Conservation (phyloP, 2,797 vertebrate species). For the Premnoplex brunnescens region DNA sequence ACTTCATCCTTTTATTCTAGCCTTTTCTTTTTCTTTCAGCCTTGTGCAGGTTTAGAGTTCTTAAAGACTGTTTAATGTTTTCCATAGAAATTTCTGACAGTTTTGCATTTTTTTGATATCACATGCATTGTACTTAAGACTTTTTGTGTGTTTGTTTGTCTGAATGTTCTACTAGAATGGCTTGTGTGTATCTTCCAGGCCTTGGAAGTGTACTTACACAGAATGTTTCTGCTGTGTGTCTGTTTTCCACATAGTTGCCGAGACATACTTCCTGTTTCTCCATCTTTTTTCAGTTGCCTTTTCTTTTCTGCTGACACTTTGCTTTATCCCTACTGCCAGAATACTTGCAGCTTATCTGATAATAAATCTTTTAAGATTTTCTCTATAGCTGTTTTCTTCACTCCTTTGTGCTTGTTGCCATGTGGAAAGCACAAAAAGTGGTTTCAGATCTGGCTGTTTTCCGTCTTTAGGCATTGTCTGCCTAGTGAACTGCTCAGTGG, state of each 20-base stretch:
- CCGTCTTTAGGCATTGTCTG: not conserved
- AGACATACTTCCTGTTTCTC: not conserved
- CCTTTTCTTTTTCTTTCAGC: not conserved
- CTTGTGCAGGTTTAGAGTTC: not conserved
- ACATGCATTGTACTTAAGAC: not conserved
- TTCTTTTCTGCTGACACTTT: not conserved
- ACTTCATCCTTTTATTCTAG: not conserved
- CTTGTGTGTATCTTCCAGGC: rapidly evolving
- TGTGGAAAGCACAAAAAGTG: not conserved
- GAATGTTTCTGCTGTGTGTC: not conserved
- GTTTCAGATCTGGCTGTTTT: not conserved
- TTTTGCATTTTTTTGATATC: rapidly evolving
- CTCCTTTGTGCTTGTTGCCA: not conserved
- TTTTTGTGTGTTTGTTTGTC: not conserved
- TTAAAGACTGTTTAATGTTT: not conserved
- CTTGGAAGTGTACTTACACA: not conserved
- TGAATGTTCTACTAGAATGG: not conserved
- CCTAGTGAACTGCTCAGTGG: not conserved
- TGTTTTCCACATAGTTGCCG: not conserved
- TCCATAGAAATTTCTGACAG: not conserved
- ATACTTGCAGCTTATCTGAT: not conserved
- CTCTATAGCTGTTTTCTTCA: not conserved
- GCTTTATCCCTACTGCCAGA: not conserved
- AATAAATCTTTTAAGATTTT: not conserved
- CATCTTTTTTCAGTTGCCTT: not conserved